Percentiles rank a stretch among this genome's conserved stretches.
phyloP scores from a whole-genome alignment of 2,888 invertebrate species.

The Machimus atricapillus region DNA sequence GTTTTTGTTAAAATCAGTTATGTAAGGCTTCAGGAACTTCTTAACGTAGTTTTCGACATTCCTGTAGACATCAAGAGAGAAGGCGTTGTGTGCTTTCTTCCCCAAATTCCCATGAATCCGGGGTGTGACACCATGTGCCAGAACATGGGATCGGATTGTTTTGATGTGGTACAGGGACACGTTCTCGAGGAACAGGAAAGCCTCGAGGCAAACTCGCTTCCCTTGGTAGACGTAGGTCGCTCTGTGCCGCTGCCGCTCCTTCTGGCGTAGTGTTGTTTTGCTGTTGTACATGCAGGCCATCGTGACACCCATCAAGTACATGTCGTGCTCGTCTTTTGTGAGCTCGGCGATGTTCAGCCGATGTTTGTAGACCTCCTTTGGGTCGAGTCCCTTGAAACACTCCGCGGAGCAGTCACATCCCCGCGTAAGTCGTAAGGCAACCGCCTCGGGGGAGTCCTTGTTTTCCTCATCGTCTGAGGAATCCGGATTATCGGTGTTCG shows the following conservation, averaged over 20 bases:
- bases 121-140: slow-evolving; percentile 80
- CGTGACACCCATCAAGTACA: slow-evolving; percentile 86
- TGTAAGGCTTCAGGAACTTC: slow-evolving; percentile 70
- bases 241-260: slow-evolving; percentile 74
- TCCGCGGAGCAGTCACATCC: slow-evolving; percentile 82
- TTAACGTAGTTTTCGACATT: slow-evolving; percentile 80
- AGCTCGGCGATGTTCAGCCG: slow-evolving; percentile 79
- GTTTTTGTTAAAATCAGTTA: slow-evolving; percentile 65
- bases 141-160: slow-evolving; percentile 78
- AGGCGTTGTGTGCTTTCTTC: slow-evolving; percentile 81
- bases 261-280: slow-evolving; percentile 71
- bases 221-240: slow-evolving; percentile 82
- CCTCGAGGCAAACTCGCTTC: slow-evolving; percentile 77
- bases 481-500: slow-evolving; percentile 47
- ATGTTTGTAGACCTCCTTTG: slow-evolving; percentile 78
- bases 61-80: slow-evolving; percentile 79
- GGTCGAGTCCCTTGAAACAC: slow-evolving; percentile 77
- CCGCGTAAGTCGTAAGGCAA: slow-evolving; percentile 71
- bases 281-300: slow-evolving; percentile 78
- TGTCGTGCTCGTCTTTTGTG: slow-evolving; percentile 82
- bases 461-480: slow-evolving; percentile 43
- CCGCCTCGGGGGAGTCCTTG: slow-evolving; percentile 67
- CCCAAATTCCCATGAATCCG: slow-evolving; percentile 81
- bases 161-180: slow-evolving; percentile 81
- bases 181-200: slow-evolving; percentile 80